These are phyloP conservation scores for Tenthredo mesomela DNA, from an alignment of 2,888 invertebrate species.

Conservation along the genomic window DNA sequence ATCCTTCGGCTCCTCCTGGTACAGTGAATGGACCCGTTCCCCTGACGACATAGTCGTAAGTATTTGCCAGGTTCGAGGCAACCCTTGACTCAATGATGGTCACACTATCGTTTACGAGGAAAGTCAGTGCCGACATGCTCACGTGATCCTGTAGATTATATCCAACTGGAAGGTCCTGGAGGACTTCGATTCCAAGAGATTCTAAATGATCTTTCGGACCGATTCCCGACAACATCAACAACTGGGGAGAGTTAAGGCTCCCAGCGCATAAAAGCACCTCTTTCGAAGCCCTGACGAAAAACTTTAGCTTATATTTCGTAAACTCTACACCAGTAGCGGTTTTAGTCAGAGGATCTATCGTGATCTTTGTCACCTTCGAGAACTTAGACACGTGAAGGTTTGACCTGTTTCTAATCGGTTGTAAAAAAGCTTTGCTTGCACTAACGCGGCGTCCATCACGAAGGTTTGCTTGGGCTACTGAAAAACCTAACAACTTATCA, in stretches of 20 bases:
- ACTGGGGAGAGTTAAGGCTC: slow-evolving; percentile 90
- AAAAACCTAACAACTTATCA: slow-evolving; percentile 83
- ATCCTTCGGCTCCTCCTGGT: slow-evolving; percentile 88
- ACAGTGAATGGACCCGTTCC: slow-evolving; percentile 87
- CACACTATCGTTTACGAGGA: slow-evolving; percentile 85
- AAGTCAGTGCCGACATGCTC: slow-evolving; percentile 86
- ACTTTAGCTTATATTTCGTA: slow-evolving; percentile 80
- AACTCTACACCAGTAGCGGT: slow-evolving; percentile 86
- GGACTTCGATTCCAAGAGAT: slow-evolving; percentile 81
- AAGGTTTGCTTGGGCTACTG: slow-evolving; percentile 86
- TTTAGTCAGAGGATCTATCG: slow-evolving; percentile 83
- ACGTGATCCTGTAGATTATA: slow-evolving; percentile 91
- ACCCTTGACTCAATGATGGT: slow-evolving; percentile 83
- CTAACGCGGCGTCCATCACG: slow-evolving; percentile 88
- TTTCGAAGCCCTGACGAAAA: slow-evolving; percentile 82
- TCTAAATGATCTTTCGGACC: slow-evolving; percentile 84
- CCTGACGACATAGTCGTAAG: slow-evolving; percentile 82
- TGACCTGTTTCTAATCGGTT: slow-evolving; percentile 82
- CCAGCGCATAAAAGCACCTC: slow-evolving; percentile 90
- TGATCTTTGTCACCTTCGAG: slow-evolving; percentile 84
- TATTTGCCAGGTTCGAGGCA: slow-evolving; percentile 79
- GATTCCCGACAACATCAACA: slow-evolving; percentile 92
- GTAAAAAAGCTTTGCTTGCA: slow-evolving; percentile 88
- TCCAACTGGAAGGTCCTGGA: slow-evolving; percentile 88
- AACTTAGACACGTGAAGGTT: slow-evolving; percentile 87